phyloP scores from a whole-genome alignment of 2,797 vertebrate genomes.

The Chloroceryle amazona region DNA sequence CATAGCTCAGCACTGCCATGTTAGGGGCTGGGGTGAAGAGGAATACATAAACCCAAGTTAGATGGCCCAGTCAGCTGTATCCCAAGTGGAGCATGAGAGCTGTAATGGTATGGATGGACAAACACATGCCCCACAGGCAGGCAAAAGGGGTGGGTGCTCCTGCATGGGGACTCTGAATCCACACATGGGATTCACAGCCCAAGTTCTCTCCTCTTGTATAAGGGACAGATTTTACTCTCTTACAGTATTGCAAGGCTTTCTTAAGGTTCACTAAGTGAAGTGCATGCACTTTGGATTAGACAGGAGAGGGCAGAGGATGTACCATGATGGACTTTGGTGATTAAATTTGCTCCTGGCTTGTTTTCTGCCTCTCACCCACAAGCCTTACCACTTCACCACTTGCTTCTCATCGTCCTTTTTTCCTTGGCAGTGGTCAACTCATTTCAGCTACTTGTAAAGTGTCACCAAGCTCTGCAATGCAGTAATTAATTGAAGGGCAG shows the following conservation, averaged over 20 bases:
- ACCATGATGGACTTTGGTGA: neutral
- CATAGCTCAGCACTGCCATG: neutral
- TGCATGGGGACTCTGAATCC: neutral
- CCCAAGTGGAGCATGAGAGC: rapidly evolving
- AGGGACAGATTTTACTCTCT: neutral
- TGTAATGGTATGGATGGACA: neutral
- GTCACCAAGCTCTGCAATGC: neutral
- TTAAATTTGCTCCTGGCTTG: neutral
- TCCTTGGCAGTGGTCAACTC: neutral
- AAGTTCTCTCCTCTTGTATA: neutral
- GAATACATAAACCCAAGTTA: neutral
- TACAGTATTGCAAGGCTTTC: neutral
- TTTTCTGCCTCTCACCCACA: neutral
- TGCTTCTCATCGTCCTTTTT: neutral
- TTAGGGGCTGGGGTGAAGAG: neutral
- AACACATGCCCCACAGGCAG: rapidly evolving
- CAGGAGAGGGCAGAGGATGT: neutral
- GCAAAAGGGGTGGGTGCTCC: neutral
- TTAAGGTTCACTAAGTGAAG: neutral
- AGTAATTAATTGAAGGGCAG: neutral
- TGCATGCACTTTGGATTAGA: neutral
- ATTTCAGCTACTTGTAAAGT: neutral
- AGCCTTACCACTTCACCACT: neutral
- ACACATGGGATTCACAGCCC: neutral
- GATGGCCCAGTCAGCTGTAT: neutral